These are phyloP conservation scores for Trigoniulus corallinus DNA, from an alignment of 1,140 invertebrate species.

Conservation along the genomic window DNA sequence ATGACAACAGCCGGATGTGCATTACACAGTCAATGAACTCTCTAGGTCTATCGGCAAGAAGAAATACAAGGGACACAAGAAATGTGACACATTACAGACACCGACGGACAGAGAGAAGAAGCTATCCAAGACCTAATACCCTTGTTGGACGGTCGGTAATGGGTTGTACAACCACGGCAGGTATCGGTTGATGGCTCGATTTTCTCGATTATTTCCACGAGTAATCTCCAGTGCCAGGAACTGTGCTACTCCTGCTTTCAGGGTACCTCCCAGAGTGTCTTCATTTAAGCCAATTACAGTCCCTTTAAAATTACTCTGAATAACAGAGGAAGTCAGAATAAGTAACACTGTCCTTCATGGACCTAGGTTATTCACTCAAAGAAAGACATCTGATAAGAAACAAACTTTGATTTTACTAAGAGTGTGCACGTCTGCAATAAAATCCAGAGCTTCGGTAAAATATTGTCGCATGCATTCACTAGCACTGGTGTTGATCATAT, in stretches of 20 bases:
- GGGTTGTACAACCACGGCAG: constrained; percentile 85
- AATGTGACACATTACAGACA: too few relatives aligned
- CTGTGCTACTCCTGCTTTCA: constrained; percentile 90
- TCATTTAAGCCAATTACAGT: constrained; percentile 66
- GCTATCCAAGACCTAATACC: constrained; percentile 30
- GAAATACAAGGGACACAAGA: too few relatives aligned
- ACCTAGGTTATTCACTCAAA: background rate
- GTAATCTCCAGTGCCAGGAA: constrained; percentile 87
- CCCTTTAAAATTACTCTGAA: constrained; percentile 62
- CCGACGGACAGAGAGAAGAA: background rate
- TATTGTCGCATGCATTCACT: constrained; percentile 85
- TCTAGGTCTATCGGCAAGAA: constrained; percentile 43
- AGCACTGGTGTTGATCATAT: constrained; percentile 56
- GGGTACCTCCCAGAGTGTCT: constrained; percentile 82
- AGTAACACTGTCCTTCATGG: too few relatives aligned
- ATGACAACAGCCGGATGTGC: constrained; percentile 85
- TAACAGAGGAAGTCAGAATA: constrained; percentile 12
- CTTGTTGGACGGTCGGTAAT: constrained; percentile 66
- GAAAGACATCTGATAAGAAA: background rate
- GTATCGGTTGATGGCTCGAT: constrained; percentile 60
- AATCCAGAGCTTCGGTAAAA: constrained; percentile 84
- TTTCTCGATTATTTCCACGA: constrained; percentile 65
- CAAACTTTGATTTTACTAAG: constrained; percentile 87
- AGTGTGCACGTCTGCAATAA: constrained; percentile 90
- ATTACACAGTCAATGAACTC: constrained; percentile 92